Conservation (phyloP, 2,888 invertebrate genomes). For the Ganaspis brasiliensis region DNA sequence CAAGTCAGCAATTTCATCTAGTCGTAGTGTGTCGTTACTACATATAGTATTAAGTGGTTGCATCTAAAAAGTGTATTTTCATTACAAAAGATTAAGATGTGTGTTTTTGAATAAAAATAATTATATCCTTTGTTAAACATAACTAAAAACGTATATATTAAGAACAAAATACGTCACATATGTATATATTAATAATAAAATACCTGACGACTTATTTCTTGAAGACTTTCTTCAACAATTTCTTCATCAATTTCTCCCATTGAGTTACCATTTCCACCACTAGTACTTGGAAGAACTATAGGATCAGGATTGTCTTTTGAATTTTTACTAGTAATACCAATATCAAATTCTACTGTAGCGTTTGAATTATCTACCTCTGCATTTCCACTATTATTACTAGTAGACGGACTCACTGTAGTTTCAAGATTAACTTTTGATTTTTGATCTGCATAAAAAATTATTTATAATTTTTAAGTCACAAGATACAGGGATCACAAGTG, state of each 20-base stretch:
- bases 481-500: too few species aligned
- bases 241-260: not conserved
- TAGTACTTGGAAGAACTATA: not conserved
- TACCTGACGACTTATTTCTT: not conserved
- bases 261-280: not conserved
- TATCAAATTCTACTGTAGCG: not conserved
- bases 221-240: too few species aligned
- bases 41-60: not conserved
- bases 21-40: not conserved
- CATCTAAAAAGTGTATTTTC: not conserved
- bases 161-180: too few species aligned
- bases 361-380: not conserved
- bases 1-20: constrained; percentile 1
- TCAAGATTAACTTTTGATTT: not conserved
- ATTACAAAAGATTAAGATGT: not conserved
- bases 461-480: not conserved
- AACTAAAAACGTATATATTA: not conserved
- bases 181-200: too few species aligned
- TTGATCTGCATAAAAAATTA: too few species aligned
- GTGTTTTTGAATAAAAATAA: not conserved
- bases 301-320: not conserved
- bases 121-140: too few species aligned
- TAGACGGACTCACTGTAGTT: not conserved
- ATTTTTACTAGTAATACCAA: not conserved
- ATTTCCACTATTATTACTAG: not conserved